Evolutionary conservation across 1,140 invertebrate species (phyloP).

Genomic region (Gryllus bimaculatus): DNA sequence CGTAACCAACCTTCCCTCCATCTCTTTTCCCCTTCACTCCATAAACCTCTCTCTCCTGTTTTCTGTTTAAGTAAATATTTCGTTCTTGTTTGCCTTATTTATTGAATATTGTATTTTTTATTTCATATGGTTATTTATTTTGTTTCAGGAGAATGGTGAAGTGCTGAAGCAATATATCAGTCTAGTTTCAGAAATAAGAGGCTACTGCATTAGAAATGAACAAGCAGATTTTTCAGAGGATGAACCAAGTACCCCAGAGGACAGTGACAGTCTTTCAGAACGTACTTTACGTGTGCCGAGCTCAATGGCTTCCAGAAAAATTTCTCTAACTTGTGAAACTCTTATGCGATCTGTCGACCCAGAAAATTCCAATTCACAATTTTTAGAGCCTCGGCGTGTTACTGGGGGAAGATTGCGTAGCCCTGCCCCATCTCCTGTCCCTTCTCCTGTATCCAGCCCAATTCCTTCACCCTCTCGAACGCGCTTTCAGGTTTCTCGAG

Average conservation of each 20-base stretch:
- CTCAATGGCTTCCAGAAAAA: slow-evolving; percentile 46
- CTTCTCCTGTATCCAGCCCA: slow-evolving; percentile 57
- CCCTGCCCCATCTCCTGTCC: slow-evolving; percentile 55
- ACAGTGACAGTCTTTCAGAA: slow-evolving; percentile 28
- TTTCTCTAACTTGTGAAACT: slow-evolving; percentile 45
- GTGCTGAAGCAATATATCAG: slow-evolving; percentile 38
- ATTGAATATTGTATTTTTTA: neutral
- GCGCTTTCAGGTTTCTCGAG: slow-evolving; percentile 37
- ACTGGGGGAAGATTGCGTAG: slow-evolving; percentile 48
- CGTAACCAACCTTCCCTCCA: neutral
- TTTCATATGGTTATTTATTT: neutral
- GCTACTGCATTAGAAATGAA: slow-evolving; percentile 39
- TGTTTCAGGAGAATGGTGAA: slow-evolving; percentile 26
- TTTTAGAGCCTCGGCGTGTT: slow-evolving; percentile 39
- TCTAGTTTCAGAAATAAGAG: slow-evolving; percentile 41
- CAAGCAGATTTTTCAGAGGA: slow-evolving; percentile 26
- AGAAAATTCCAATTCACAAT: slow-evolving; percentile 31
- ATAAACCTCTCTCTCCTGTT: neutral
- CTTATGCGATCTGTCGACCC: slow-evolving; percentile 31
- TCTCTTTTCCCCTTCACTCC: neutral
- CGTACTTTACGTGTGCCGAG: slow-evolving; percentile 34
- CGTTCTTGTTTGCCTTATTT: neutral
- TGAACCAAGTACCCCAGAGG: slow-evolving; percentile 16
- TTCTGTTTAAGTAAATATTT: neutral
- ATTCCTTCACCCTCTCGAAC: slow-evolving; percentile 45